These are phyloP conservation scores for Ochotona curzoniae DNA, from an alignment of 2,113 vertebrate species.

Conservation along the genomic window DNA sequence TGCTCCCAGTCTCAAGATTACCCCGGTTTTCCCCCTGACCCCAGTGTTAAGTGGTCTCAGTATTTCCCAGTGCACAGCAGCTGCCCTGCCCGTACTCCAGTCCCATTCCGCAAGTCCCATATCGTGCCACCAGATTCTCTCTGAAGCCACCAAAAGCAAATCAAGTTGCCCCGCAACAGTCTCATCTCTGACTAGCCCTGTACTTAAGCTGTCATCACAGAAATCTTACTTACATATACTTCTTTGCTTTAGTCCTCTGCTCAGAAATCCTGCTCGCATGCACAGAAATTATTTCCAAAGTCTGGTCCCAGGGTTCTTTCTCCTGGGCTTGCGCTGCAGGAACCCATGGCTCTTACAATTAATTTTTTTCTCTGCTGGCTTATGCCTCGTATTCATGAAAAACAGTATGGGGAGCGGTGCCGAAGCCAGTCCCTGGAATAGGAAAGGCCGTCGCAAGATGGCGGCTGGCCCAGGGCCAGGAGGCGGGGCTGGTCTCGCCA, in stretches of 20 bases:
- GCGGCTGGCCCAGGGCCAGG: too few species aligned
- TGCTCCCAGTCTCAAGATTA: background rate
- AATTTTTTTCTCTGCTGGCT: too few species aligned
- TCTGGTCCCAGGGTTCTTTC: background rate
- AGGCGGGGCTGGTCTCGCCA: too few species aligned
- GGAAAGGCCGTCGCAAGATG: too few species aligned
- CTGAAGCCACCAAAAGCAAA: background rate
- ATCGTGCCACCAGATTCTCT: background rate
- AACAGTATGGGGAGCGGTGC: too few species aligned
- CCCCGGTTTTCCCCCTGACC: background rate
- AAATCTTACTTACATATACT: background rate
- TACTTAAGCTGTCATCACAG: background rate
- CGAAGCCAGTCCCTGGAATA: too few species aligned
- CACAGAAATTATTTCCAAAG: background rate
- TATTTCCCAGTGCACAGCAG: accelerated
- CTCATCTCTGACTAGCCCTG: background rate
- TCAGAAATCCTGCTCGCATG: background rate
- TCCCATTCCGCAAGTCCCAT: background rate
- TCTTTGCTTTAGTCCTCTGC: background rate
- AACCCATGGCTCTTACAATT: too few species aligned
- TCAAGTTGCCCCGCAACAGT: background rate
- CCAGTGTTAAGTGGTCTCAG: background rate
- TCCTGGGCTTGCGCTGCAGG: background rate
- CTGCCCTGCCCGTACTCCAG: background rate
- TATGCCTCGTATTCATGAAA: too few species aligned